Evolutionary conservation across 1,140 invertebrate genomes (phyloP).

Genomic region (Drosophila pectinifera): DNA sequence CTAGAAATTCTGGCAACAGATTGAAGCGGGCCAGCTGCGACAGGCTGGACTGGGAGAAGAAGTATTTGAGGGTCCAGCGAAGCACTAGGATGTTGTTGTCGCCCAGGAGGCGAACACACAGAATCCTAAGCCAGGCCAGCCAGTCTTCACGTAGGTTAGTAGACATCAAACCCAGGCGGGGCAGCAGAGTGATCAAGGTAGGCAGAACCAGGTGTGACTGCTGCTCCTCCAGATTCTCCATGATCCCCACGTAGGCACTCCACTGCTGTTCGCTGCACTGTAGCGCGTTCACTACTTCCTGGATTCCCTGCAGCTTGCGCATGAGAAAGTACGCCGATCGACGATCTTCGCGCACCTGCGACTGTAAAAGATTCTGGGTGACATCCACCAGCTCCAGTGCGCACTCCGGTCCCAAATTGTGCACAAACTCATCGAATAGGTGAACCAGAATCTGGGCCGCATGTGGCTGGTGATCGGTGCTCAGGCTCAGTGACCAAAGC

Average conservation of each 20-base stretch:
- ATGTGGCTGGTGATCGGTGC: conserved; percentile 54
- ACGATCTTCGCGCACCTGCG: conserved; percentile 53
- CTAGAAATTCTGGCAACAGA: conserved; percentile 56
- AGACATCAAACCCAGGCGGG: conserved; percentile 54
- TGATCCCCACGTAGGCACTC: conserved; percentile 72
- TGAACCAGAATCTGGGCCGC: conserved; percentile 60
- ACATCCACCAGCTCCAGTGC: conserved; percentile 30
- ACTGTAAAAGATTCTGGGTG: conserved; percentile 48
- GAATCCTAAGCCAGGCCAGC: conserved; percentile 83
- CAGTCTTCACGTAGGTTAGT: conserved; percentile 19
- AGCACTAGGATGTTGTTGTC: conserved; percentile 85
- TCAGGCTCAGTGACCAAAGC: conserved; percentile 58
- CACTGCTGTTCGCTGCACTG: conserved; percentile 50
- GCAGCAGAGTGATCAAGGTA: conserved; percentile 75
- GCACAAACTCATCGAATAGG: conserved; percentile 58
- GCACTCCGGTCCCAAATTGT: conserved; percentile 45
- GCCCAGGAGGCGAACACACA: conserved; percentile 84
- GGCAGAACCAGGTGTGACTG: conserved; percentile 87
- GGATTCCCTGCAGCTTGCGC: conserved; percentile 44
- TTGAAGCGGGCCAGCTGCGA: conserved; percentile 20
- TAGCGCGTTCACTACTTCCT: conserved; percentile 6
- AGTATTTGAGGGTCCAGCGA: conserved; percentile 83
- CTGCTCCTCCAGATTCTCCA: conserved; percentile 88
- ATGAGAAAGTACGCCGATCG: conserved; percentile 65
- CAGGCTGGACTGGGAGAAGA: conserved; percentile 48